These are phyloP conservation scores for Oncorhynchus nerka DNA, from an alignment of 2,113 vertebrate species.

Conservation along the genomic window DNA sequence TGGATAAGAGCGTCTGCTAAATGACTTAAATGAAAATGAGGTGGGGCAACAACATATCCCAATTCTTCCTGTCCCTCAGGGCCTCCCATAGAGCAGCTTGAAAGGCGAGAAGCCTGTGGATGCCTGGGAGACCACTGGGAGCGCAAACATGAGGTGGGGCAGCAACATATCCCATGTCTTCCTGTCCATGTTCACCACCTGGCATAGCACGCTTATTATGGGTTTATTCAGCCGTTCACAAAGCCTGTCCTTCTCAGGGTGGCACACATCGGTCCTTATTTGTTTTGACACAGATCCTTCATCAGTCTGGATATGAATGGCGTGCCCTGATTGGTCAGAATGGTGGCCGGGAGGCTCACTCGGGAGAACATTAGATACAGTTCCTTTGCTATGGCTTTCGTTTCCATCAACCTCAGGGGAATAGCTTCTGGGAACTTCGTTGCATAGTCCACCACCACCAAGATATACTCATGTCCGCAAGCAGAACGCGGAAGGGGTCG, in stretches of 20 bases:
- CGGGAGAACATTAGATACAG: not conserved
- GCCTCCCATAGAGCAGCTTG: not conserved
- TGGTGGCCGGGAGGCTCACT: not conserved
- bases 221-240: not conserved
- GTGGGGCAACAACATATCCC: not conserved
- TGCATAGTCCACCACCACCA: not conserved
- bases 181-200: not conserved
- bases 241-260: not conserved
- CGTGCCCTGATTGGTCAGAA: not conserved
- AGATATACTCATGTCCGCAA: not conserved
- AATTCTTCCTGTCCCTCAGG: not conserved
- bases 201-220: not conserved
- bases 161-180: not conserved
- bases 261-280: not conserved
- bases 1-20: too few species aligned
- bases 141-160: not conserved
- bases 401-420: not conserved
- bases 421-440: not conserved
- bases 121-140: not conserved
- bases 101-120: not conserved
- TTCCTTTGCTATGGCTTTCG: not conserved
- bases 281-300: not conserved
- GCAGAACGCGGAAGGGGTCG: not conserved
- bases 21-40: too few species aligned
- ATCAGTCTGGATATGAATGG: not conserved